Evolutionary conservation across 2,113 vertebrate species (phyloP).

Genomic region (Uropsilus gracilis): DNA sequence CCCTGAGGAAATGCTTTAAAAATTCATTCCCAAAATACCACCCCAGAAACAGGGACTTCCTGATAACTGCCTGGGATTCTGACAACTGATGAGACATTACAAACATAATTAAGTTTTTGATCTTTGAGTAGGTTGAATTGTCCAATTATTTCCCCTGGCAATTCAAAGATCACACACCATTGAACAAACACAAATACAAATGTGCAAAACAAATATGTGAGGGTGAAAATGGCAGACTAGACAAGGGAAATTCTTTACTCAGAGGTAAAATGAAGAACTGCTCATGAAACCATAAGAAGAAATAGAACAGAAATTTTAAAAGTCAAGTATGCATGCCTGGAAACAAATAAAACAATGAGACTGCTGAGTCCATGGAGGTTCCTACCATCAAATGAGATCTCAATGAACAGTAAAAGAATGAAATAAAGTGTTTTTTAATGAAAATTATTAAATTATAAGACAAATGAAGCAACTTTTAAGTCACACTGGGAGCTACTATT

Average conservation of each 20-base stretch:
- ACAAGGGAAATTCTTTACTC: not conserved
- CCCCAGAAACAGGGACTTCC: not conserved
- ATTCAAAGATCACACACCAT: slow-evolving; percentile 47
- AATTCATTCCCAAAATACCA: not conserved
- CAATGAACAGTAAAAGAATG: not conserved
- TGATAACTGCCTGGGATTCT: not conserved
- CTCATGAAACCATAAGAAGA: not conserved
- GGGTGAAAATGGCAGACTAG: not conserved
- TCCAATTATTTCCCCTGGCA: slow-evolving; percentile 28
- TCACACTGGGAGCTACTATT: not conserved
- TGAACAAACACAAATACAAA: slow-evolving; percentile 52
- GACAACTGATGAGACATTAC: slow-evolving; percentile 20
- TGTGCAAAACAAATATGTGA: slow-evolving; percentile 11
- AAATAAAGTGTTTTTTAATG: not conserved
- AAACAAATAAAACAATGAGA: not conserved
- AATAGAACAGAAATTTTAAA: not conserved
- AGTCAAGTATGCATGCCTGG: not conserved
- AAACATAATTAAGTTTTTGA: slow-evolving; percentile 53
- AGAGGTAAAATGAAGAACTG: not conserved
- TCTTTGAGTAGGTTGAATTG: slow-evolving; percentile 40
- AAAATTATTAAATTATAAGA: slow-evolving; percentile 13
- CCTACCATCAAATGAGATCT: not conserved
- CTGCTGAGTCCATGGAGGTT: not conserved
- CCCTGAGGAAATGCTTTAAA: slow-evolving; percentile 30
- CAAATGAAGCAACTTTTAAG: not conserved